Evolutionary conservation across 2,888 invertebrate species (phyloP).

Genomic region (Lingula anatina): DNA sequence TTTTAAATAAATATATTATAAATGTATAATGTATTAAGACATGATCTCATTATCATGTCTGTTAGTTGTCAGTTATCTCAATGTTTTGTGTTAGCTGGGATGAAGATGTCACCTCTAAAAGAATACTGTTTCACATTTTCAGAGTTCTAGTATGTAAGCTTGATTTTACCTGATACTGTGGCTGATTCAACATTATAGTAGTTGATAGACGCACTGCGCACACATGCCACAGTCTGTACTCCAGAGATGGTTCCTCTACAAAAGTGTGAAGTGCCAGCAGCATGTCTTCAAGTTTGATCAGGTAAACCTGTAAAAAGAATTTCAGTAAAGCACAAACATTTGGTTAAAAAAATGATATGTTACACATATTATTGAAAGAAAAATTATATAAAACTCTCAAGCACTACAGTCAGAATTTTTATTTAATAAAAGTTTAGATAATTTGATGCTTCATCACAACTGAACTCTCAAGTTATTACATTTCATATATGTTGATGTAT

Average conservation of each 20-base stretch:
- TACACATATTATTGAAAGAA: no score
- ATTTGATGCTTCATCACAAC: no score
- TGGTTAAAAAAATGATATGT: no score
- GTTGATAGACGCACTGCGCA: slow-evolving; percentile 60
- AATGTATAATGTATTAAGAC: no score
- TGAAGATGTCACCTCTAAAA: neutral
- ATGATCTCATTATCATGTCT: neutral
- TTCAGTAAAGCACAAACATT: neutral
- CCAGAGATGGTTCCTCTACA: slow-evolving; percentile 55
- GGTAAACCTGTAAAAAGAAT: slow-evolving; percentile 36
- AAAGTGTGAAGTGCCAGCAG: slow-evolving; percentile 35
- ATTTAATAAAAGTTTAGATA: no score
- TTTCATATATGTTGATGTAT: no score
- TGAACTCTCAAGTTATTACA: no score
- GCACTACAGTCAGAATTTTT: no score
- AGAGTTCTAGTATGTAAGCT: neutral
- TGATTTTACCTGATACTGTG: slow-evolving; percentile 49
- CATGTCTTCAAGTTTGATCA: slow-evolving; percentile 41
- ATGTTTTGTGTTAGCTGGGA: neutral
- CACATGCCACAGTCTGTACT: slow-evolving; percentile 62
- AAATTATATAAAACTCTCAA: no score
- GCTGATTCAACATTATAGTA: slow-evolving; percentile 57
- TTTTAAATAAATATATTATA: no score
- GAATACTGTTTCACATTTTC: neutral
- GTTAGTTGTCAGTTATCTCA: neutral